Evolutionary conservation across 2,797 vertebrate genomes (phyloP), one percentile per base, ranked within the genome.

Genomic region (Lacerta bilineata): DNA sequence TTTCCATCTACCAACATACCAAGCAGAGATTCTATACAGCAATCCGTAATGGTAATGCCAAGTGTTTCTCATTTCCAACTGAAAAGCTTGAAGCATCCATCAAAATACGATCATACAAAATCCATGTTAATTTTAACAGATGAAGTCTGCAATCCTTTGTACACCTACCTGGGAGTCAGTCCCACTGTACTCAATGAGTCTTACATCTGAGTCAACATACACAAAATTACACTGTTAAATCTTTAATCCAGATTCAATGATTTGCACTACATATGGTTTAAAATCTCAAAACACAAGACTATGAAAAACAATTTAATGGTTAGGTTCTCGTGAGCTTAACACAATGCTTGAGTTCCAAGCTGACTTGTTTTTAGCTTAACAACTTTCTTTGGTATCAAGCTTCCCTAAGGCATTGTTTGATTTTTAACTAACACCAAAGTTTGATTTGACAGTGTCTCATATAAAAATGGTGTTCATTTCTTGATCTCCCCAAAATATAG

Each of bases 241-340:
- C 23, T 85, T 88, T 64, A 46, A 74, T 46, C 13, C n/a, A 25
- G 59, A 81, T 79, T 81, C 75, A 75, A 79, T 50, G 66, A 85
- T 66, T 27, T 84, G 36, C 29, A 71, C 36, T 79, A 74, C 29
- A 27, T 80, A 46, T 27, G 55, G 17, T 74, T 89, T 75, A 27
- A 17, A 91, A 93, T 71, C 33, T 36, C 87, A 72, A 80, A 85
- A 80, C 89, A 88, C 46, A 82, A 87, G 59, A 91, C 11, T 83
- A 6, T 33, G 50, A 7, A 61, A 82, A 46, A 50, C 17, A 18
- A 77, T 90, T 93, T 61, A 50, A 75, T 68, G 84, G 85, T 23
- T 23, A 89, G 15, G 71, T 80, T 88, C 79, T 90, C 66, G 86
- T 86, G n/a, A 82, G 69, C 33, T 91, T 71, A 89, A 89, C 0